Conservation (phyloP, 2,113 vertebrate genomes). For the Ctenomys sociabilis region DNA sequence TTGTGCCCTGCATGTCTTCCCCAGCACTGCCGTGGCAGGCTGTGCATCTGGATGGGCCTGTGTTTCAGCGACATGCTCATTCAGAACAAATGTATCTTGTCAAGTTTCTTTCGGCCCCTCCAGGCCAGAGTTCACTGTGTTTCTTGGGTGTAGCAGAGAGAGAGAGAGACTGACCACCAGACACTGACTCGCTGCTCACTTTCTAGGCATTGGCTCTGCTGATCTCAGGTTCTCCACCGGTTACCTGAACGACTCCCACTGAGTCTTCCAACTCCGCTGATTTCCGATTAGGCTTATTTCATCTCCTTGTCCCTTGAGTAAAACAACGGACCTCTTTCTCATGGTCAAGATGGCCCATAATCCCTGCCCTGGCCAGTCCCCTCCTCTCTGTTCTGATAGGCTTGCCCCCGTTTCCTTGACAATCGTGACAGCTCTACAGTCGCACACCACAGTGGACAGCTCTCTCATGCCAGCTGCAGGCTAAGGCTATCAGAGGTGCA, state of each 20-base stretch:
- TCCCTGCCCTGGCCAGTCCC: not conserved
- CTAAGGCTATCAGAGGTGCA: fast-evolving
- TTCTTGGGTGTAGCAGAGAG: not conserved
- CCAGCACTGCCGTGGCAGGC: not conserved
- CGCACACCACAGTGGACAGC: fast-evolving
- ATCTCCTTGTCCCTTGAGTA: not conserved
- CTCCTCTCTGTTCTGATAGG: too few relatives aligned
- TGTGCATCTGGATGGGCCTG: not conserved
- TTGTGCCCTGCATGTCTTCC: not conserved
- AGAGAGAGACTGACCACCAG: not conserved
- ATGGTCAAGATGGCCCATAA: not conserved
- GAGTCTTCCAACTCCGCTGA: not conserved
- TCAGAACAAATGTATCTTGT: not conserved
- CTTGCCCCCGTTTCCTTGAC: too few relatives aligned
- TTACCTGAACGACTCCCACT: not conserved
- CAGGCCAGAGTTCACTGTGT: not conserved
- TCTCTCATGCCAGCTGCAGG: not conserved
- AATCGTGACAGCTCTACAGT: not conserved
- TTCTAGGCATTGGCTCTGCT: not conserved
- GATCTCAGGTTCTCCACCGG: not conserved
- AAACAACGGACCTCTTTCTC: not conserved
- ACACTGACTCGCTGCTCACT: fast-evolving
- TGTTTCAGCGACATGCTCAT: not conserved
- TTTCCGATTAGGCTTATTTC: not conserved
- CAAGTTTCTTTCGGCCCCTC: not conserved